phyloP scores from a whole-genome alignment of 2,797 vertebrate species.

The Bryconaethiops microstoma region DNA sequence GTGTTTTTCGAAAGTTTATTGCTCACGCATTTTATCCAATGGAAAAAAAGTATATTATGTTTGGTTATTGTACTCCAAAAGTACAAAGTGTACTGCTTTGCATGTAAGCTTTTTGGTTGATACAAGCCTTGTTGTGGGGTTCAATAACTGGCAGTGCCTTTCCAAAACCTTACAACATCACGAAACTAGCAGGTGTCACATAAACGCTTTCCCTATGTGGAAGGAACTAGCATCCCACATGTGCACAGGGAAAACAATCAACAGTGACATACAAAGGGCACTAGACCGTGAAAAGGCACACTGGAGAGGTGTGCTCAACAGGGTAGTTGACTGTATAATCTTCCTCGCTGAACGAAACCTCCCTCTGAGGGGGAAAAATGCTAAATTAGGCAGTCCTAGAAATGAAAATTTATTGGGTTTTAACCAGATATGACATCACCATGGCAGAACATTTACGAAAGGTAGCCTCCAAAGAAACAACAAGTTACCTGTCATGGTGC shows the following conservation, averaged over 20 bases:
- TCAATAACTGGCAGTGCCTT: slow-evolving; percentile 41
- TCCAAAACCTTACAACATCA: too few relatives aligned
- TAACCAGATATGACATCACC: too few relatives aligned
- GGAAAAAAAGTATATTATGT: slow-evolving; percentile 8
- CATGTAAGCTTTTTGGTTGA: slow-evolving; percentile 24
- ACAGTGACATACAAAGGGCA: slow-evolving; percentile 24
- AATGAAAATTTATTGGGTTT: too few relatives aligned
- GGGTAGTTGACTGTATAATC: slow-evolving; percentile 39
- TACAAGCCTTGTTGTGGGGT: slow-evolving; percentile 29
- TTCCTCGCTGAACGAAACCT: slow-evolving; percentile 38
- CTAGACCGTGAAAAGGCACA: slow-evolving; percentile 27
- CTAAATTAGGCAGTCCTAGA: background rate
- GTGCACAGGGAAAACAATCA: too few relatives aligned
- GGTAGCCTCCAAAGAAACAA: slow-evolving; percentile 3
- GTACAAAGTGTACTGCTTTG: slow-evolving; percentile 31
- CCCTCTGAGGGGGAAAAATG: slow-evolving; percentile 34
- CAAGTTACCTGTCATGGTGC: too few relatives aligned
- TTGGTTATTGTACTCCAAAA: slow-evolving; percentile 31
- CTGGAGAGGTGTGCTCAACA: slow-evolving; percentile 32
- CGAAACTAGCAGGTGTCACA: too few relatives aligned
- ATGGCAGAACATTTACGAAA: too few relatives aligned
- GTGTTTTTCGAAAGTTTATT: slow-evolving; percentile 19
- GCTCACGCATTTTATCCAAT: slow-evolving; percentile 6
- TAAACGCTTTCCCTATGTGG: too few relatives aligned
- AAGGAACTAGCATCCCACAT: too few relatives aligned